Base-by-base conservation (phyloP, 92 coral and sea anemone genomes). In the Parazoanthus atlanticus region DNA sequence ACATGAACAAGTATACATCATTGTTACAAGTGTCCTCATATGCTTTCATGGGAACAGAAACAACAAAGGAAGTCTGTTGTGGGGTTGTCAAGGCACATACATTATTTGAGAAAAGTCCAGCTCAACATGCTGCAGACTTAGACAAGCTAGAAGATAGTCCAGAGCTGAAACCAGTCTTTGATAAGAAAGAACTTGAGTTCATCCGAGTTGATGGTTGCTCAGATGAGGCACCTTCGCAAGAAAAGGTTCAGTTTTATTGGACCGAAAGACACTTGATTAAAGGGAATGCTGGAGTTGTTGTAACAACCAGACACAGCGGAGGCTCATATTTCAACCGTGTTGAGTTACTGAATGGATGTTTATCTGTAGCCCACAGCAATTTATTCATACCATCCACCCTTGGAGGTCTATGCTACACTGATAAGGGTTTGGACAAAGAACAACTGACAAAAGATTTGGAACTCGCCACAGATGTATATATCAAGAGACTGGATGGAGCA, bases 351-450 rank as follows among this genome's bases (percentile, higher is more conserved):
- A 92, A 92, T 88, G 93, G 94, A 28, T 89, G 92, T 74, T 41
- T 92, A 23, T 58, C 86, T 28, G 69, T 80, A 12, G 92, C 90
- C 23, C 92, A 92, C 38, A 77, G 90, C 78, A 92, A 89, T 67
- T 75, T 92, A 8, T 89, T 92, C 71, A 92, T 92, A 34, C 94
- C 92, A 2, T 93, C 93, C 31, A 93, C 95, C 16, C 76, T 93
- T 82, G 61, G 84, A 25, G 94, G 96, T 16, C 84, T 91, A n/a
- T 75, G 89, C 79, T 82, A 82, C 82, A 75, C 85, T 10, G 86
- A 80, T 8, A 26, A 93, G 30, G 93, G 90, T 16, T 56, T 93
- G 76, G 89, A 91, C 80, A 84, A 91, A 58, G 92, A 58, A 49
- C 90, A 92, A 86, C 90, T 92, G 78, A 72, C 79, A 4, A 28